A percentile compares a stretch with the other conserved stretches of the same genome.
Conservation (phyloP, 1,140 invertebrate species). For the Drosophila persimilis region DNA sequence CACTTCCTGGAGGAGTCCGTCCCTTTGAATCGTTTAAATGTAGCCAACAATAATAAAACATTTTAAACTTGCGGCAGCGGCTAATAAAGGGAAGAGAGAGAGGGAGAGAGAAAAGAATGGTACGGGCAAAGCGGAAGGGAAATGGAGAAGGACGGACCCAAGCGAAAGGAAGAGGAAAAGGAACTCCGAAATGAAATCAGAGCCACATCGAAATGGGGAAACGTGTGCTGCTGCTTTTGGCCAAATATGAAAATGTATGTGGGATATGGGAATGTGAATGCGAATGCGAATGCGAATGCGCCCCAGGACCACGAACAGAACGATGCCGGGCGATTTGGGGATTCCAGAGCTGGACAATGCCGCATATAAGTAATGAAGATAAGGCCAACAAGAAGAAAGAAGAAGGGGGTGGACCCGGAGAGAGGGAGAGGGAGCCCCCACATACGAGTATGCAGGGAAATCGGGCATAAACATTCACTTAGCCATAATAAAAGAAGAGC, state of each 20-base stretch:
- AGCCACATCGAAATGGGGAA: slow-evolving; percentile 45
- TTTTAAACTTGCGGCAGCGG: slow-evolving; percentile 46
- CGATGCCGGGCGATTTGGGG: slow-evolving; percentile 21
- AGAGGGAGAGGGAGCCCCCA: background rate
- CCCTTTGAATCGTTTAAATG: slow-evolving; percentile 55
- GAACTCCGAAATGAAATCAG: slow-evolving; percentile 61
- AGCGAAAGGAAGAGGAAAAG: slow-evolving; percentile 26
- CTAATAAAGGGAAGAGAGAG: slow-evolving; percentile 44
- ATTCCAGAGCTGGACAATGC: slow-evolving; percentile 40
- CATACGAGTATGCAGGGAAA: slow-evolving; percentile 34
- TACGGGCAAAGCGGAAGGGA: no score
- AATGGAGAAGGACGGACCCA: background rate
- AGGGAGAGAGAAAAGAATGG: background rate
- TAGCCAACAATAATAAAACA: slow-evolving; percentile 61
- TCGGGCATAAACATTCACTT: slow-evolving; percentile 75
- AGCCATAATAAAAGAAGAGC: slow-evolving; percentile 66
- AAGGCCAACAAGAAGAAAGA: background rate
- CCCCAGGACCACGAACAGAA: background rate
- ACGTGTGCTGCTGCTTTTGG: slow-evolving; percentile 40
- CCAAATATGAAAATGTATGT: slow-evolving; percentile 60
- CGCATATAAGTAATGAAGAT: slow-evolving; percentile 2
- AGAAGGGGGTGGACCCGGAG: background rate
- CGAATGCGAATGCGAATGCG: background rate
- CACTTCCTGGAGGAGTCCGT: background rate
- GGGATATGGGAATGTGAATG: background rate